Base-by-base conservation (phyloP, 2,888 invertebrate species). In the Chloroclystis v-ata region DNA sequence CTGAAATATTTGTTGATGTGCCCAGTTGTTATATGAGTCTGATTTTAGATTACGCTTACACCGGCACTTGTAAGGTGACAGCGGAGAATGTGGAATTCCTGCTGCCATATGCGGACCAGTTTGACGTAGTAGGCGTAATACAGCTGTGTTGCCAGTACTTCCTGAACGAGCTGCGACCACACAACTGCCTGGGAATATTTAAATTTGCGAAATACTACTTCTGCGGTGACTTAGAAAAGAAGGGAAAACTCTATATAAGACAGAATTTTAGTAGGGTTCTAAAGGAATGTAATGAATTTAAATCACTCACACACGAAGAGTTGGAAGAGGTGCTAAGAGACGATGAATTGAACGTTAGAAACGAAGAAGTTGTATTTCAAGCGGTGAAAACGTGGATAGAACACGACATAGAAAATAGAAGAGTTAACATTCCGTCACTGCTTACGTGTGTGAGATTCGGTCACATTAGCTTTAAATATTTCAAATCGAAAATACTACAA, bases 21-120 rank as follows among this genome's bases (percentile, higher is more conserved):
- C 87, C 91, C 1, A 88, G 89, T 48, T 76, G 85, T 50, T 89
- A 89, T 63, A 91, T 95, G 82, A 83, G 84, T 44, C 78, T 90
- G 29, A 90, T 95, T 49, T 89, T 95, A 43, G 93, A 94, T 65
- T 95, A 91, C 68, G 92, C 92, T 0, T 95, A 95, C 67, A 93
- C 93, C 2, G 93, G 93, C 29, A 79, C 85, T 11, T 93, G 93
- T 65, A 71, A 75, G 43, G 89, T 95, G 28, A 90, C 89, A 3
- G 82, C 88, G 28, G 89, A 90, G 20, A 94, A 93, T 68, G 93
- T 94, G 4, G 92, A 94, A 72, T 85, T 89, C 54, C 82, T 95
- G 28, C 75, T 94, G 38, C 91, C 91, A 0, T 90, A 90, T 50
- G 93, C 94, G 1, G 94, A 95, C 70, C 91, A 92, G 60, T 92